Evolutionary conservation across 2,113 vertebrate species (phyloP).

Genomic region (Pyxicephalus adspersus): DNA sequence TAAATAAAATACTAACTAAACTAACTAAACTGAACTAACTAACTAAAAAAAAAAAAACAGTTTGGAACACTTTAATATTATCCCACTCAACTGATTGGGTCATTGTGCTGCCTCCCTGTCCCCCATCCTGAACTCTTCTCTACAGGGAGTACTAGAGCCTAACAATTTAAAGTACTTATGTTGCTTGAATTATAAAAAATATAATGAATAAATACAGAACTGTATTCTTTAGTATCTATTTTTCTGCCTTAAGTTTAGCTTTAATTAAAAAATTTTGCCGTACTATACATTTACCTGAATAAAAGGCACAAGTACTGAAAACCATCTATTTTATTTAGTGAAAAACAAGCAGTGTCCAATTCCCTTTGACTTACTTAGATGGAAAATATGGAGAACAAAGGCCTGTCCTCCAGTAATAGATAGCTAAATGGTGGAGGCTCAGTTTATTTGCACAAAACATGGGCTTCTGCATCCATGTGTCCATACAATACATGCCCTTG

Average conservation of each 20-base stretch:
- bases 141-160: too few relatives aligned
- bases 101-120: too few relatives aligned
- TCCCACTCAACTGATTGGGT: too few relatives aligned
- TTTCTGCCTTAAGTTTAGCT: too few relatives aligned
- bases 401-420: background rate
- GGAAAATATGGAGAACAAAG: background rate
- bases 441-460: background rate
- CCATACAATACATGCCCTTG: background rate
- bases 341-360: background rate
- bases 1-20: too few relatives aligned
- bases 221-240: too few relatives aligned
- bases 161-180: too few relatives aligned
- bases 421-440: background rate
- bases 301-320: conserved; percentile 1
- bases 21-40: too few relatives aligned
- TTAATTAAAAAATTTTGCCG: background rate
- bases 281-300: background rate
- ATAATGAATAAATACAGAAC: background rate
- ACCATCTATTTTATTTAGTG: background rate
- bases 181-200: background rate
- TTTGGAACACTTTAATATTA: too few relatives aligned
- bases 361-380: background rate
- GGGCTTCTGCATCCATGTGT: too few relatives aligned
- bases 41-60: too few relatives aligned
- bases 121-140: too few relatives aligned